Base-by-base conservation (phyloP, 2,888 invertebrate genomes). In the Trilocha varians region DNA sequence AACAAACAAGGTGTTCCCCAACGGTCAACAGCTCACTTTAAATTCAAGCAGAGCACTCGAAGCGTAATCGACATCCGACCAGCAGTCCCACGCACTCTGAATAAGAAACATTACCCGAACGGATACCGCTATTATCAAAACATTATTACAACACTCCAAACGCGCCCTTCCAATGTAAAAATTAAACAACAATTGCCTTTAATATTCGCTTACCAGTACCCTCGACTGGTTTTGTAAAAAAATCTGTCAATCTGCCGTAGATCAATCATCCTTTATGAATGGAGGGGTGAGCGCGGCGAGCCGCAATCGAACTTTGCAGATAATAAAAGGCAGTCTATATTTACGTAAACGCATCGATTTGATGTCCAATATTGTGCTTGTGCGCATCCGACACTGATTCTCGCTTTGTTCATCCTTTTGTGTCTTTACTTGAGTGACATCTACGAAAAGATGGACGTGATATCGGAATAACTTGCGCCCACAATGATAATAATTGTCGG, bases 171-270 rank as follows among this genome's bases (percentile, higher is more conserved):
- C 53, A 75, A 75, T 73, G 73, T 83, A 80, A 84, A 84, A 85
- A 84, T 85, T 84, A 83, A 83, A 84, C 83, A 84, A 85, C 85
- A 85, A 85, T 85, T 84, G 85, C 83, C 84, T 84, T 83, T 84
- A 84, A 84, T 84, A 84, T 77, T 80, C 78, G 74, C 74, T 77
- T 61, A 69, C 72, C 66, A 71, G 74, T 75, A 74, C 74, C 78
- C 73, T 70, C 64, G 65, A 62, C 71, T 75, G 78, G 78, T 78
- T 75, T 72, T 66, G 68, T 70, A 79, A 84, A 79, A 75, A 84
- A 84, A 83, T 66, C 85, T 84, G 85, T 85, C 85, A 84, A 85
- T 85, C 85, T 75, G 71, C 76, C 61, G 76, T 74, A 79, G 83
- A 85, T 85, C 85, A 85, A 85, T 85, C 85, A 85, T 84, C 68